These are phyloP conservation scores for Macropus fuliginosus DNA, from an alignment of 2,797 vertebrate genomes.

Conservation along the genomic window DNA sequence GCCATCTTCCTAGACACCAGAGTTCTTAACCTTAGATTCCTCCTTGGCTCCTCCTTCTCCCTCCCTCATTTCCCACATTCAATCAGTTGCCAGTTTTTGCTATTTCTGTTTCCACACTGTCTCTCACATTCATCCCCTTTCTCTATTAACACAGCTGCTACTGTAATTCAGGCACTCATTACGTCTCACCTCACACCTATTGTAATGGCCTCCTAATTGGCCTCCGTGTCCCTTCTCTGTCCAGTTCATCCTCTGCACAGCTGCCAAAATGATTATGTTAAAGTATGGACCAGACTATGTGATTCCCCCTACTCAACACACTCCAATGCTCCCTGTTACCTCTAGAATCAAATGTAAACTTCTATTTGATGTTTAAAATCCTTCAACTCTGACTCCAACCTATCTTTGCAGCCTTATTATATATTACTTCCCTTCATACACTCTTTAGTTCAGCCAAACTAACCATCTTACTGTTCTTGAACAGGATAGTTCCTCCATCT, in stretches of 20 bases:
- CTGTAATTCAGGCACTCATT: neutral
- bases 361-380: neutral
- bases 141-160: neutral
- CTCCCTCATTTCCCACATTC: neutral
- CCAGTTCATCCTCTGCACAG: neutral
- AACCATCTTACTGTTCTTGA: neutral
- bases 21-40: neutral
- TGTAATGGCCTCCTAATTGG: neutral
- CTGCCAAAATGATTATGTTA: neutral
- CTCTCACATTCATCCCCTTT: neutral
- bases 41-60: neutral
- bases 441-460: neutral
- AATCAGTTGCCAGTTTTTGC: neutral
- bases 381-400: neutral
- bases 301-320: neutral
- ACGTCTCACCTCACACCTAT: neutral
- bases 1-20: neutral
- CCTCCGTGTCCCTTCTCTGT: neutral
- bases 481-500: neutral
- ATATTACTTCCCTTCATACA: neutral
- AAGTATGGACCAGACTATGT: neutral
- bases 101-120: neutral
- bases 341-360: neutral
- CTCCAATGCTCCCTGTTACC: neutral
- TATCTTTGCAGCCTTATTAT: neutral